Evolutionary conservation across 92 coral and sea anemone genomes (phyloP).

Genomic region (Pocillopora meandrina): DNA sequence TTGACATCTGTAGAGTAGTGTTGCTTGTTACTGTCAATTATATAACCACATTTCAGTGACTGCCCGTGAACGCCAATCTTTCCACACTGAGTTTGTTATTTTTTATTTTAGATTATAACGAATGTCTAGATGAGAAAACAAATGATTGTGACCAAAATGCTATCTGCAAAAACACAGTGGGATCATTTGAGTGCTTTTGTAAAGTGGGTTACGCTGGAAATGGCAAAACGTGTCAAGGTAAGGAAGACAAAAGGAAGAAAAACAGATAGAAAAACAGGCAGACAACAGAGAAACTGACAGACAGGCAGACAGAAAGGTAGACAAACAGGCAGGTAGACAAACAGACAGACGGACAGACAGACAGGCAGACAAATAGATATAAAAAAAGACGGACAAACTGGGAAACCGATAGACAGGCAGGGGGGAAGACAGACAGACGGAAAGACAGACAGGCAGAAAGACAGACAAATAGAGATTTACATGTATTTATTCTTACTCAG

Average conservation of each 20-base stretch:
- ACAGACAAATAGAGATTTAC: not conserved
- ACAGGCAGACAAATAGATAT: not conserved
- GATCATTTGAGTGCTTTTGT: slow-evolving; percentile 55
- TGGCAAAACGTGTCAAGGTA: slow-evolving; percentile 55
- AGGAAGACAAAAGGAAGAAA: not conserved
- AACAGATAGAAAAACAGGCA: not conserved
- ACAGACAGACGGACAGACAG: not conserved
- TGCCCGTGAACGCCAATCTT: too few relatives aligned
- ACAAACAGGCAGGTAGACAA: not conserved
- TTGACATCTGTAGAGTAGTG: too few relatives aligned
- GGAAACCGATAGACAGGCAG: not conserved
- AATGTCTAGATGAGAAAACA: slow-evolving; percentile 30
- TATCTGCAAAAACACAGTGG: slow-evolving; percentile 57
- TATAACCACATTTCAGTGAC: not conserved
- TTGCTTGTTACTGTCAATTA: not conserved
- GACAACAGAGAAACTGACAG: not conserved
- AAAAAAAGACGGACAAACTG: not conserved
- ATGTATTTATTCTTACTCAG: slow-evolving; percentile 14
- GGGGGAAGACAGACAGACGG: not conserved
- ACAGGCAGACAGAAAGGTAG: not conserved
- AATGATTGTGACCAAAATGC: slow-evolving; percentile 56
- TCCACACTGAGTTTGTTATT: not conserved
- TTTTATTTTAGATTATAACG: slow-evolving; percentile 32
- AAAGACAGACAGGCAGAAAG: too few relatives aligned
- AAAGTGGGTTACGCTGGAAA: slow-evolving; percentile 48